Base-by-base conservation (phyloP, 2,797 vertebrate genomes). In the Trichosurus vulpecula region DNA sequence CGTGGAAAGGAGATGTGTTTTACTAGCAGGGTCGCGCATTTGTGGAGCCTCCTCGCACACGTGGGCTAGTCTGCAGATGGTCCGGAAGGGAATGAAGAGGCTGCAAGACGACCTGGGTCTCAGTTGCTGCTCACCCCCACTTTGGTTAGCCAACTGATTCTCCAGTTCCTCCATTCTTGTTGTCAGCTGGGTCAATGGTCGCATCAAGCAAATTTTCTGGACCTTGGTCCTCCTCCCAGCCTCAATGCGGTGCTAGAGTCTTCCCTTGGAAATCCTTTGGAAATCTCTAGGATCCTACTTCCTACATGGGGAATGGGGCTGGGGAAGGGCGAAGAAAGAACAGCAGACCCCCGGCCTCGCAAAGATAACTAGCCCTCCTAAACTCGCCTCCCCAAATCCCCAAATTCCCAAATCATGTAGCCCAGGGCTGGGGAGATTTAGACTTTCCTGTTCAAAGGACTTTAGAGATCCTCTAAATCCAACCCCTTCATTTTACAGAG, bases 141-240 rank as follows among this genome's bases (percentile, higher is more conserved):
- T 99, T 98, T 98, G 99, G 96, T 97, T 98, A 93, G 99, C 98
- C 87, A 99, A 97, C 98, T 99, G 99, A 95, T 99, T 99, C 98
- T 99, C 99, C 98, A 99, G 97, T 56, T 99, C 98, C 98, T 99
- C 99, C 52, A 99, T 98, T 95, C 99, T 99, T 22, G 98, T 98
- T 0, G 98, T 99, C 99, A 99, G 99, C 96, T 98, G 99, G 95
- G 99, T 98, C 97, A 99, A 99, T 99, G 96, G 94, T 35, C 0
- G 0, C 0, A 97, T 99, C 99, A 99, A 99, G 99, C 99, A 99
- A 97, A 96, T 99, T 99, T 98, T 99, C 99, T 92, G 25, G 31
- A 92, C 10, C n/a, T 74, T 74, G 30, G 14, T 52, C 51, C 47
- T 52, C 41, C 41, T 52, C 47, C 47, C 25, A 52, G 25, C 1